phyloP scores from a whole-genome alignment of 2,888 invertebrate species.

The Neoscelio sp. region DNA sequence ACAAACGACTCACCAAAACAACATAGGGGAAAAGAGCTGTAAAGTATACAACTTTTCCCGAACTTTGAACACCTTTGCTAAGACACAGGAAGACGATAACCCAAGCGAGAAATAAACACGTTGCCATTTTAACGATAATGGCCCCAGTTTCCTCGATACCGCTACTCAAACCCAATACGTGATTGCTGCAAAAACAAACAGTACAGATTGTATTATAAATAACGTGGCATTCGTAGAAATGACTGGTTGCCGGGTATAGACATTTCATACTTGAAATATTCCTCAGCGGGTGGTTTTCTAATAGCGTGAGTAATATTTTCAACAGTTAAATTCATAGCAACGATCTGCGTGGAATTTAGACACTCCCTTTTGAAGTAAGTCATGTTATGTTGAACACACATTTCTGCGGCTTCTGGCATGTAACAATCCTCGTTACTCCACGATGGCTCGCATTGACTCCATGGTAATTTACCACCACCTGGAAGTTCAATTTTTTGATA shows the following conservation, averaged over 20 bases:
- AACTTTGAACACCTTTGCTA: constrained; percentile 91
- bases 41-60: constrained; percentile 92
- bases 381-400: constrained; percentile 86
- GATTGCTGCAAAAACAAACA: constrained; percentile 79
- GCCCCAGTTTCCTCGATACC: constrained; percentile 90
- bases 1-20: constrained; percentile 88
- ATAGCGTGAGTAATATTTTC: constrained; percentile 85
- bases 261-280: constrained; percentile 87
- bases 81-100: constrained; percentile 90
- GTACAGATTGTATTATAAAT: background rate
- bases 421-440: constrained; percentile 90
- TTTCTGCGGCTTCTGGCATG: constrained; percentile 87
- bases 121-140: constrained; percentile 88
- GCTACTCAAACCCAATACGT: constrained; percentile 88
- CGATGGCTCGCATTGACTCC: constrained; percentile 88
- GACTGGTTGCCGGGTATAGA: background rate
- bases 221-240: background rate
- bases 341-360: constrained; percentile 85
- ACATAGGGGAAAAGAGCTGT: constrained; percentile 91
- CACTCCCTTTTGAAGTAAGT: constrained; percentile 87
- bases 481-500: background rate
- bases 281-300: constrained; percentile 88
- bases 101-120: constrained; percentile 91
- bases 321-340: constrained; percentile 80
- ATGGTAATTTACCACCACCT: constrained; percentile 85